These are phyloP conservation scores for Galeopterus variegatus DNA, from an alignment of 2,113 vertebrate genomes.

Conservation along the genomic window DNA sequence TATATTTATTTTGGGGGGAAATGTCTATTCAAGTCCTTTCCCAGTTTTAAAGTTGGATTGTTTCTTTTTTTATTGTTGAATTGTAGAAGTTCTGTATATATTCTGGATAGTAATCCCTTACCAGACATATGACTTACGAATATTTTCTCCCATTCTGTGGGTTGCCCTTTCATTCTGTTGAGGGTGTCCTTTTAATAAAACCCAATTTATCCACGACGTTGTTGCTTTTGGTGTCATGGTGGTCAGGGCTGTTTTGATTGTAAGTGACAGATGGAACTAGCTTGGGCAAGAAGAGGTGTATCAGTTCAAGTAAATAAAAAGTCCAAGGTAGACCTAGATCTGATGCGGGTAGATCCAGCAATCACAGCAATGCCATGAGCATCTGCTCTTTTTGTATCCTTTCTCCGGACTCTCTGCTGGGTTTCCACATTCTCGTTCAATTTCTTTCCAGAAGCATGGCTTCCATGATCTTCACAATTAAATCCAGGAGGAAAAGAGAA, in stretches of 20 bases:
- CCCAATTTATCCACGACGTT: not conserved
- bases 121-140: not conserved
- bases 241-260: not conserved
- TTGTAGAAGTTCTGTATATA: constrained; percentile 11
- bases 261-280: not conserved
- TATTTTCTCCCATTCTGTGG: not conserved
- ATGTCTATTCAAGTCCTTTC: not conserved
- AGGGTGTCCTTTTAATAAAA: constrained; percentile 5
- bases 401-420: not conserved
- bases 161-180: constrained; percentile 2
- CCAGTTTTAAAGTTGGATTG: not conserved
- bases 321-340: not conserved
- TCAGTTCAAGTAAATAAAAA: constrained; percentile 11
- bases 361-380: not conserved
- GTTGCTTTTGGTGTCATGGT: not conserved
- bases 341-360: not conserved
- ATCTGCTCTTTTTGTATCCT: not conserved
- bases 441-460: not conserved
- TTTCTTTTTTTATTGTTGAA: not conserved
- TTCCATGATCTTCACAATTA: not conserved
- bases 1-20: constrained; percentile 9
- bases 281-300: not conserved
- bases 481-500: not conserved
- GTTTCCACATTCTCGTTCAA: not conserved
- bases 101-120: constrained; percentile 25